Base-by-base conservation (phyloP, 2,888 invertebrate species). In the Loripinus fragilis region DNA sequence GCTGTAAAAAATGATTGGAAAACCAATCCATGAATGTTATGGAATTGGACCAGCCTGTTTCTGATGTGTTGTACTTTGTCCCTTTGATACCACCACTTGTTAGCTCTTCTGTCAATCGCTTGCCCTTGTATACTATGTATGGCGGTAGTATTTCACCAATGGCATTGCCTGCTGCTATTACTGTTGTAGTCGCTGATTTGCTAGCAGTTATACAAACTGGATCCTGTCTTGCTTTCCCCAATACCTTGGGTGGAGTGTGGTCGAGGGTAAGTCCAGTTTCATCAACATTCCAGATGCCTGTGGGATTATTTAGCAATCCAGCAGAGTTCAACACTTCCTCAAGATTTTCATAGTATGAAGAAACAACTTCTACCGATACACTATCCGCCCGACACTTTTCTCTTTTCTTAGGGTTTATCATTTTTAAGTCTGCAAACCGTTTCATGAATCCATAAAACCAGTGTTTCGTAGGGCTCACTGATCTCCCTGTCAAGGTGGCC, bases 91-190 rank as follows among this genome's bases (percentile, higher is more conserved):
- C 72, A 33, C 35, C 45, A 20, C 55, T 10, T 33, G n/a, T 25
- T 20, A 60, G 30, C 30, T 77, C 72, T 33, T 5, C 15, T 12
- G 77, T 66, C 2, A 77, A 15, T 1, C 72, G 8, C 42, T 77
- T 42, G 7, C 71, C 74, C 38, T 78, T 78, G 35, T 48, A 78
- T 20, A 78, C 70, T 23, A 78, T 74, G 52, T 70, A 78, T 28
- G 73, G 65, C n/a, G 73, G 74, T 2, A 74, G 35, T 23, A 69
- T 73, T 55, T 78, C 17, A 15, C 78, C 73, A 12, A 68, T 38
- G 3, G 60, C 76, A 68, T 48, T 72, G 2, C 69, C 65, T 25
- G 71, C 76, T 30, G 67, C 60, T 20, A 76, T 67, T 8, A 76
- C 7, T 1, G 76, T 76, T 1, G 66, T 76, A 1, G n/a, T 76